Percentiles rank a stretch among this genome's conserved stretches.
Conservation (phyloP, 2,113 vertebrate species). For the Mormyrus lacerda region DNA sequence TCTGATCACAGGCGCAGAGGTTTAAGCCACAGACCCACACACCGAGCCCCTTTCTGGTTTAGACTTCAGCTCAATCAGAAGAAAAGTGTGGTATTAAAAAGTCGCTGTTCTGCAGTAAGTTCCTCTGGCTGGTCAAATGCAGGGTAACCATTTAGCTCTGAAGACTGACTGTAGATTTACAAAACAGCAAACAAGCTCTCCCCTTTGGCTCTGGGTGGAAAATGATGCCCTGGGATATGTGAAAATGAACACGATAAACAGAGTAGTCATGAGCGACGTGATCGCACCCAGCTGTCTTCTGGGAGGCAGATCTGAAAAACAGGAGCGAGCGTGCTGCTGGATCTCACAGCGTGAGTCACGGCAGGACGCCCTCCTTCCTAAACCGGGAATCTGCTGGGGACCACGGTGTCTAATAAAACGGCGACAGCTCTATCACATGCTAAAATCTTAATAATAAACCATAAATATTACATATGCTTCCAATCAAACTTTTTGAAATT, state of each 20-base stretch:
- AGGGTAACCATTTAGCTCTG: not conserved
- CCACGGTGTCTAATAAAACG: not conserved
- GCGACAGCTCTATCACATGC: not conserved
- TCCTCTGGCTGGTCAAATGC: not conserved
- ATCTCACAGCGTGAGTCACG: not conserved
- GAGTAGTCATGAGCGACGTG: not conserved
- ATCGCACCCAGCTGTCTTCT: not conserved
- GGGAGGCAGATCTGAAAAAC: not conserved
- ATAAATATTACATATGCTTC: not conserved
- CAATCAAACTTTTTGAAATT: not conserved
- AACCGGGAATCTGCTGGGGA: not conserved
- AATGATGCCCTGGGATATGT: conserved; percentile 2
- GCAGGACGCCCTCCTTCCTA: not conserved
- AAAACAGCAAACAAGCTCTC: not conserved
- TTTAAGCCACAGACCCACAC: not conserved
- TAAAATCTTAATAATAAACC: not conserved
- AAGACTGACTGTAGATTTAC: not conserved
- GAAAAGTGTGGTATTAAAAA: not conserved
- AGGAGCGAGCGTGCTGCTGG: not conserved
- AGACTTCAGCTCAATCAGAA: not conserved
- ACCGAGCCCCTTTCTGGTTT: not conserved
- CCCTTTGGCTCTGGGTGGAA: not conserved
- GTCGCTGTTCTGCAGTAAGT: not conserved
- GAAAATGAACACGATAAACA: not conserved
- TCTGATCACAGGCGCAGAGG: not conserved